These are phyloP conservation scores for Pogonomyrmex barbatus DNA, from an alignment of 1,140 invertebrate species.

Conservation along the genomic window DNA sequence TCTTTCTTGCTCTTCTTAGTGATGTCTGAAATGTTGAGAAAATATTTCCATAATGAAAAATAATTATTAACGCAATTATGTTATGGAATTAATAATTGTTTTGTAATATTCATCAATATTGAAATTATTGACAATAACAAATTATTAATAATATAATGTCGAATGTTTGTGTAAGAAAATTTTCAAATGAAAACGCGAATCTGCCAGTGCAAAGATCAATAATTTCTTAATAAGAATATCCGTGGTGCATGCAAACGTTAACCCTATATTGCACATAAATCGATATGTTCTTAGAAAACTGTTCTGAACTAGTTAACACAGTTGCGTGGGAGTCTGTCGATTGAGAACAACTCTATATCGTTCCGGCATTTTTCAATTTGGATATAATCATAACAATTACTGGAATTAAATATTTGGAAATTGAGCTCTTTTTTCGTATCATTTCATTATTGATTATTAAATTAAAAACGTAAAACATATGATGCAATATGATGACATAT, in stretches of 20 bases:
- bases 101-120: not conserved
- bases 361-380: slow-evolving; percentile 14
- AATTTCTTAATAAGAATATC: slow-evolving; percentile 52
- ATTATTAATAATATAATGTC: no score
- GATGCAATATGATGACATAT: no score
- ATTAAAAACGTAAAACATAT: not conserved
- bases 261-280: slow-evolving; percentile 42
- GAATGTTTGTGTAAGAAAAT: not conserved
- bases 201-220: slow-evolving; percentile 1
- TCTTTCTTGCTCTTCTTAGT: not conserved
- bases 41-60: not conserved
- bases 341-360: slow-evolving; percentile 38
- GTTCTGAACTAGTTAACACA: slow-evolving; percentile 56
- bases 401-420: slow-evolving; percentile 14
- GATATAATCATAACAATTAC: slow-evolving; percentile 11
- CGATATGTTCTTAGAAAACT: slow-evolving; percentile 57
- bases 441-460: not conserved
- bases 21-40: not conserved
- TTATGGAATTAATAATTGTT: slow-evolving; percentile 8
- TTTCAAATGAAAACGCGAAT: not conserved
- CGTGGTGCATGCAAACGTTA: slow-evolving; percentile 39
- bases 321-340: slow-evolving; percentile 42
- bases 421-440: not conserved
- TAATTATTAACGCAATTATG: not conserved
- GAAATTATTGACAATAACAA: not conserved